These are phyloP conservation scores for Amyelois transitella DNA, from an alignment of 1,140 invertebrate genomes.

Conservation along the genomic window DNA sequence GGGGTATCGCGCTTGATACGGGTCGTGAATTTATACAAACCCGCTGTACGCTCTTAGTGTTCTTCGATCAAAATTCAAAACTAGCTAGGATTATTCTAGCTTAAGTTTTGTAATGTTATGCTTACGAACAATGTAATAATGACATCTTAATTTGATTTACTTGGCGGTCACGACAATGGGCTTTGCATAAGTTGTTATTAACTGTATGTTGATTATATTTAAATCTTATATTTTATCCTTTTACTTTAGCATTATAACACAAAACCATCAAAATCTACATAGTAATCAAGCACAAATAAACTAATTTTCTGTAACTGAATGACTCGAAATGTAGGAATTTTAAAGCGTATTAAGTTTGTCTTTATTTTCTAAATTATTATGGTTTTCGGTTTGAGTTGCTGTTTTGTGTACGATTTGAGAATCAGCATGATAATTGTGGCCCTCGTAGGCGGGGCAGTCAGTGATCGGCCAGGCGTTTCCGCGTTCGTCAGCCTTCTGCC, in stretches of 20 bases:
- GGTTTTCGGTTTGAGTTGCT: too few species aligned
- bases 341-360: too few species aligned
- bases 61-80: constrained; percentile 22
- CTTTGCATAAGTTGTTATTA: not conserved
- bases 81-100: constrained; percentile 9
- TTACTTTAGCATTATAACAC: too few species aligned
- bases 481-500: constrained; percentile 52
- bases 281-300: too few species aligned
- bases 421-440: constrained; percentile 14
- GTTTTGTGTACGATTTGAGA: too few species aligned
- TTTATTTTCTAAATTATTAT: too few species aligned
- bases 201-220: not conserved
- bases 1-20: constrained; percentile 15
- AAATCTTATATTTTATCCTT: too few species aligned
- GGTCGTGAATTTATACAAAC: constrained; percentile 18
- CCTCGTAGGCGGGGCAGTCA: constrained; percentile 57
- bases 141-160: constrained; percentile 26
- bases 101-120: constrained; percentile 8
- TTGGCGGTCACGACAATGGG: not conserved
- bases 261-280: too few species aligned
- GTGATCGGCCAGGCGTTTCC: constrained; percentile 37
- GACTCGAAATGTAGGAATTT: too few species aligned
- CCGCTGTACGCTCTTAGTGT: constrained; percentile 16
- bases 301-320: too few species aligned
- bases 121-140: constrained; percentile 13